Evolutionary conservation across 2,888 invertebrate species (phyloP).

Genomic region (Sphaerophoria taeniata): DNA sequence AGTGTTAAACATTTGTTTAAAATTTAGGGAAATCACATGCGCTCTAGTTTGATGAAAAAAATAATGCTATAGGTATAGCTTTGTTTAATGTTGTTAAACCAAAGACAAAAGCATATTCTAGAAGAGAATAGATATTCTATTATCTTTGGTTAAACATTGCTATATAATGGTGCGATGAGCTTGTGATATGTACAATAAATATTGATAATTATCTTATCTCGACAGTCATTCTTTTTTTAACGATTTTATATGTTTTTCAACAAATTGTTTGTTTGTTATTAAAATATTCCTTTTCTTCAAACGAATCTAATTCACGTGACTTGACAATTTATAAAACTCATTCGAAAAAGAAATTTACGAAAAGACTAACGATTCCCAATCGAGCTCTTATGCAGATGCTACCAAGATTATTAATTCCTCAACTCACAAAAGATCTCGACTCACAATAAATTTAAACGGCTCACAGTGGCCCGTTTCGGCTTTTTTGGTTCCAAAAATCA

Average conservation of each 20-base stretch:
- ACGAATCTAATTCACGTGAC: background rate
- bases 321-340: background rate
- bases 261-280: no score
- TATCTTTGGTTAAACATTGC: no score
- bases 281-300: no score
- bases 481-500: no score
- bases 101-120: no score
- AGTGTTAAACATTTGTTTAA: constrained; percentile 7
- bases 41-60: background rate
- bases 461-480: no score
- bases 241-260: background rate
- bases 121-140: no score
- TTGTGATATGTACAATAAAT: constrained; percentile 21
- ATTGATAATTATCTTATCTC: constrained; percentile 5
- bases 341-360: background rate
- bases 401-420: no score
- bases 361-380: background rate
- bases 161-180: background rate
- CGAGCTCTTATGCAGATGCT: background rate
- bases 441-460: constrained; percentile 56
- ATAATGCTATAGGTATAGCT: background rate
- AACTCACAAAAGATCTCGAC: constrained; percentile 29
- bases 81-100: background rate
- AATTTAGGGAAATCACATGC: constrained; percentile 19
- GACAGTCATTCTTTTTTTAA: background rate